These are phyloP conservation scores for Neoascia interrupta DNA, from an alignment of 2,888 invertebrate genomes.

Conservation along the genomic window DNA sequence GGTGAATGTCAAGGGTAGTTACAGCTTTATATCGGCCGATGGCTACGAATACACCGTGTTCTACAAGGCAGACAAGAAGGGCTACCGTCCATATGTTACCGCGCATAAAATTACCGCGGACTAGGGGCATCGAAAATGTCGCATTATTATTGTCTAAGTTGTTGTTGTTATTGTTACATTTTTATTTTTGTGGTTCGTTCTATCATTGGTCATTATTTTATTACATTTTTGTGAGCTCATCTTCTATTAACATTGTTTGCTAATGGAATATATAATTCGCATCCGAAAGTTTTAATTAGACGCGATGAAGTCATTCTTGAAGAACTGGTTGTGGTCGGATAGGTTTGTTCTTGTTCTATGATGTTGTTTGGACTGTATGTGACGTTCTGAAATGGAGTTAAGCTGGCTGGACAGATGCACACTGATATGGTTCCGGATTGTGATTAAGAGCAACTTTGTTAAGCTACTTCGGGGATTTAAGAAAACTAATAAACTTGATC, in stretches of 20 bases:
- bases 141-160: neutral
- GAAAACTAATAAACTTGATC: no score
- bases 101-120: slow-evolving; percentile 74
- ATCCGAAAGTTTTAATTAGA: slow-evolving; percentile 20
- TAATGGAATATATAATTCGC: slow-evolving; percentile 43
- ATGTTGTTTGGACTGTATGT: no score
- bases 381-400: no score
- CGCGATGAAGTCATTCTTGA: slow-evolving; percentile 43
- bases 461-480: no score
- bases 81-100: slow-evolving; percentile 80
- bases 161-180: neutral
- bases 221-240: slow-evolving; percentile 48
- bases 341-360: no score
- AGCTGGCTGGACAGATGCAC: no score
- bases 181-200: neutral
- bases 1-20: slow-evolving; percentile 75
- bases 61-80: slow-evolving; percentile 82
- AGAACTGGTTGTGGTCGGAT: slow-evolving; percentile 35
- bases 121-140: neutral
- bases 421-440: no score
- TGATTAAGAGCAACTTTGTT: no score
- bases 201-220: slow-evolving; percentile 2
- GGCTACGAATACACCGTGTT: slow-evolving; percentile 81
- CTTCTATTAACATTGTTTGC: slow-evolving; percentile 13
- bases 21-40: slow-evolving; percentile 81